Evolutionary conservation across 2,797 vertebrate species (phyloP).

Genomic region (Muraenolepis orangiensis): DNA sequence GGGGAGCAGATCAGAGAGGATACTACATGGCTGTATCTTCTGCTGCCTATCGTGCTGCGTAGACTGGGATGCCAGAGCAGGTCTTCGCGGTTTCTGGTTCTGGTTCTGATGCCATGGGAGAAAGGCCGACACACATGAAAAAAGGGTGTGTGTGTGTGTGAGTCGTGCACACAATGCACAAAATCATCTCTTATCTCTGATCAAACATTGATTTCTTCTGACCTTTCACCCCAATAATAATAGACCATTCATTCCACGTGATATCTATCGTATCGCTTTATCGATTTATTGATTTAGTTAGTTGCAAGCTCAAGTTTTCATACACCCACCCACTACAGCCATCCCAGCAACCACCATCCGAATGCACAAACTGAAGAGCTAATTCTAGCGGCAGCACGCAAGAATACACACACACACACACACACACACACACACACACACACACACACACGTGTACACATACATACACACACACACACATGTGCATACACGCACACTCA

Average conservation of each 20-base stretch:
- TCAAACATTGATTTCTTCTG: not conserved
- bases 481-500: conserved; percentile 38
- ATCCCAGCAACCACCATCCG: not conserved
- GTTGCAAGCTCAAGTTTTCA: not conserved
- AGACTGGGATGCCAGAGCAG: conserved; percentile 8
- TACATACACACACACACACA: conserved; percentile 14
- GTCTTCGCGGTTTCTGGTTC: conserved; percentile 27
- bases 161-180: not conserved
- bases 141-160: not conserved
- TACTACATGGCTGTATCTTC: conserved; percentile 1
- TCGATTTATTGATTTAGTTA: not conserved
- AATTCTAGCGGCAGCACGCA: not conserved
- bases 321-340: not conserved
- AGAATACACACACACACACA: not conserved
- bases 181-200: too few species aligned
- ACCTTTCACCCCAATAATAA: not conserved
- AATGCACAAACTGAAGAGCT: not conserved
- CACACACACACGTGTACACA: conserved; percentile 7
- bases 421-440: too few species aligned
- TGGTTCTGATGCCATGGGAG: conserved; percentile 9
- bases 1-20: too few species aligned
- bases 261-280: not conserved
- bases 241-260: not conserved
- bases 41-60: conserved; percentile 15
- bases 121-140: conserved; percentile 18